Base-by-base conservation (phyloP, 92 coral and sea anemone genomes). In the Epizoanthus scotinus region DNA sequence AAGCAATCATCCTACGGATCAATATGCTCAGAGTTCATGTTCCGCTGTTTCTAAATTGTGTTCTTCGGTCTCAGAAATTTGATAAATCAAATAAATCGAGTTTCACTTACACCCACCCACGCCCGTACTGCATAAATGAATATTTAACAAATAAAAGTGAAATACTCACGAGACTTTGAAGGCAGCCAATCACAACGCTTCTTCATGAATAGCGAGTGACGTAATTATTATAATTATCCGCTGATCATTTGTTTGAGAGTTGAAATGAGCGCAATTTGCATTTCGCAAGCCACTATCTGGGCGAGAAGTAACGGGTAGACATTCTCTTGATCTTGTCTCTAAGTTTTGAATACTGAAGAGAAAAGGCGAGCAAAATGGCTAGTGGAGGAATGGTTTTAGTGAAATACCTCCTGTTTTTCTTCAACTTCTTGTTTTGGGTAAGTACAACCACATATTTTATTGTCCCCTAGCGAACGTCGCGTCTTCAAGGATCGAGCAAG, bases 401-500 rank as follows among this genome's bases (percentile, higher is more conserved):
- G 71, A 92, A 92, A 79, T 92, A 92, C 59, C 94, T 92, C 17
- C 77, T 92, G 56, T 92, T 92, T 77, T 82, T 92, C 84, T 92
- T 92, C 73, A 90, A 92, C 63, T 70, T 90, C 64, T 67, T 92
- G 58, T 92, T 92, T 63, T 92, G 97, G 97, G 97, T 92, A 68
- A 90, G 97, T 90, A 13, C 28, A 29, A 29, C 47, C 19, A 18
- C 28, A 14, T 29, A 8, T 44, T 44, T 44, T 44, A 13, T 13
- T 7, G 50, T 44, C 12, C 8, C 12, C 50, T 8, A 0, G 50
- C 12, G 50, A 44, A 44, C 69, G 22, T 63, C n/a, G n/a, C n/a
- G n/a, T n/a, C n/a, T n/a, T n/a, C n/a, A n/a, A n/a, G n/a, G n/a
- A n/a, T n/a, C n/a, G n/a, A n/a, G n/a, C n/a, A n/a, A n/a, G n/a